phyloP scores from a whole-genome alignment of 2,888 invertebrate genomes.

The Lycia hirtaria region DNA sequence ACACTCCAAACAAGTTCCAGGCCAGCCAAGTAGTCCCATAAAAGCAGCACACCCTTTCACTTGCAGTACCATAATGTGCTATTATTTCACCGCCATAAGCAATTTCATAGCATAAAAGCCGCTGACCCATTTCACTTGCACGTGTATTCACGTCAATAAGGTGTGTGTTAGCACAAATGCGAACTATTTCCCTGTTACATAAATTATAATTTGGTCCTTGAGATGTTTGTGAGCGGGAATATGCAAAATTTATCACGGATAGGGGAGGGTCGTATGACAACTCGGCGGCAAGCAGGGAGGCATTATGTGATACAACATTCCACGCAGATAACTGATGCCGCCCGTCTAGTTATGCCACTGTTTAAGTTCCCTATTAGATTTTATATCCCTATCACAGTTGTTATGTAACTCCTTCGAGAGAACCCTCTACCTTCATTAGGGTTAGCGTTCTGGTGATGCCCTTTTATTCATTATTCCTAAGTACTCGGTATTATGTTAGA shows the following conservation, averaged over 20 bases:
- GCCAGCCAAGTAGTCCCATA: conserved; percentile 1
- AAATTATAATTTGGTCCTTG: conserved; percentile 46
- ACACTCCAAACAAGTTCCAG: conserved; percentile 2
- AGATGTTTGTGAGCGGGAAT: conserved; percentile 49
- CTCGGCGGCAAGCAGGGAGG: conserved; percentile 46
- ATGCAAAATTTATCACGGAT: conserved; percentile 45
- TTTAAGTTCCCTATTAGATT: conserved; percentile 74
- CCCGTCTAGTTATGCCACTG: conserved; percentile 52
- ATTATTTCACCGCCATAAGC: conserved; percentile 15
- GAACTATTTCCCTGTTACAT: conserved; percentile 33
- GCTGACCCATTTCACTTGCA: conserved; percentile 11
- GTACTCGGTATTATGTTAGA: conserved; percentile 65
- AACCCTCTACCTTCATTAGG: conserved; percentile 72
- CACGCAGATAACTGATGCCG: conserved; percentile 51
- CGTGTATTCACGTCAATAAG: conserved; percentile 13
- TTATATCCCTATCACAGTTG: conserved; percentile 74
- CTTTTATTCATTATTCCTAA: conserved; percentile 75
- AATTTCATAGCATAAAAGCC: conserved; percentile 11
- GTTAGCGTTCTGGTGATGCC: conserved; percentile 52
- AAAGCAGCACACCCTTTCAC: conserved; percentile 8
- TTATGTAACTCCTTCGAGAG: conserved; percentile 69
- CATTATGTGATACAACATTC: conserved; percentile 45
- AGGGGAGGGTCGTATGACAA: conserved; percentile 47
- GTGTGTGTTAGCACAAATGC: conserved; percentile 23
- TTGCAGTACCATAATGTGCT: conserved; percentile 11